phyloP scores from a whole-genome alignment of 2,797 vertebrate genomes.

The Sebastes nivosus region DNA sequence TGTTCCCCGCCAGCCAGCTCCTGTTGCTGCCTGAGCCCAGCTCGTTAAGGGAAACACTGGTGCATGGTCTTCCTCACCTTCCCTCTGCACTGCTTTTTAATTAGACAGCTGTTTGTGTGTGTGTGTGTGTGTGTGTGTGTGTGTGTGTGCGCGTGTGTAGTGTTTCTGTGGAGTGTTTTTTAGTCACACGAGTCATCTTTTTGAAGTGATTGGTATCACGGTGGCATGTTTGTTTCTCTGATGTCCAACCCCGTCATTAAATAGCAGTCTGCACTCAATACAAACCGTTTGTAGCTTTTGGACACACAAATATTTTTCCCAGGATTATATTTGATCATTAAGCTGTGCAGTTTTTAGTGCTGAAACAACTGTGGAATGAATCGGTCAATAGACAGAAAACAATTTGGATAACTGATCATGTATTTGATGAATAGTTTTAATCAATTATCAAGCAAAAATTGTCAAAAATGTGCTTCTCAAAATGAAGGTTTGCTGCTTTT shows the following conservation, averaged over 20 bases:
- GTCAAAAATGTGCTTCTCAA: neutral
- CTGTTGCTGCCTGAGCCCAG: slow-evolving; percentile 62
- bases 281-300: neutral
- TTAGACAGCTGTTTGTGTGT: slow-evolving; percentile 68
- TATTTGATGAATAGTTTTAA: neutral
- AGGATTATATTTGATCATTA: neutral
- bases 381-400: neutral
- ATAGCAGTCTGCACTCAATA: neutral
- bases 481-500: neutral
- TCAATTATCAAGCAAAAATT: neutral
- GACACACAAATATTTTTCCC: neutral
- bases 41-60: slow-evolving; percentile 76
- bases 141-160: neutral
- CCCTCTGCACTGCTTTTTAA: slow-evolving; percentile 73
- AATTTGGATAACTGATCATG: neutral
- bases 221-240: slow-evolving; percentile 33
- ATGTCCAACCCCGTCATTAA: slow-evolving; percentile 27
- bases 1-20: slow-evolving; percentile 59
- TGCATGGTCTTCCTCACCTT: slow-evolving; percentile 75
- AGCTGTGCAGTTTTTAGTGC: neutral
- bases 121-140: slow-evolving; percentile 40
- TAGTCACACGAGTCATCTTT: slow-evolving; percentile 36
- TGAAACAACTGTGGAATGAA: neutral
- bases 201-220: slow-evolving; percentile 42
- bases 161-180: neutral